Evolutionary conservation across 1,140 invertebrate species (phyloP).

Genomic region (Phymastichus coffea): DNA sequence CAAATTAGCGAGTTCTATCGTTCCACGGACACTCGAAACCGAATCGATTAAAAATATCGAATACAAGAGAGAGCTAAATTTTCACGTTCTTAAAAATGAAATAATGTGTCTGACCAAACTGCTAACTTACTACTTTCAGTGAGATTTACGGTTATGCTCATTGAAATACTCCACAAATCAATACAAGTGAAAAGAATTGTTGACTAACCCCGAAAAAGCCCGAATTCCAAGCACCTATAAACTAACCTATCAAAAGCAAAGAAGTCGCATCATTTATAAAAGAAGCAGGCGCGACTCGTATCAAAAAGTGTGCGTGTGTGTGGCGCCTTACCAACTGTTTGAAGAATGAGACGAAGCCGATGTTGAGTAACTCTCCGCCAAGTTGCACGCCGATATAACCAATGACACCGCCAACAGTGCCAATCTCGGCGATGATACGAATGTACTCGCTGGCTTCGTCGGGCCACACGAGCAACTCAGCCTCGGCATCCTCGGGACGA

Average conservation of each 20-base stretch:
- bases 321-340: conserved; percentile 79
- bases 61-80: too few species aligned
- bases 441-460: conserved; percentile 57
- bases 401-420: conserved; percentile 81
- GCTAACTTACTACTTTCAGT: neutral
- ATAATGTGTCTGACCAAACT: neutral
- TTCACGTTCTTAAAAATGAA: too few species aligned
- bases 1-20: too few species aligned
- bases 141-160: too few species aligned
- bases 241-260: too few species aligned
- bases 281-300: neutral
- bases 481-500: conserved; percentile 65
- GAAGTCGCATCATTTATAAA: too few species aligned
- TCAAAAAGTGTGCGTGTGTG: neutral
- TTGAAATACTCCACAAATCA: too few species aligned
- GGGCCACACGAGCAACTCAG: conserved; percentile 58
- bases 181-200: too few species aligned
- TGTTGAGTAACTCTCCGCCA: conserved; percentile 90
- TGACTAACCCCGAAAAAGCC: too few species aligned
- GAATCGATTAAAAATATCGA: too few species aligned
- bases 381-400: conserved; percentile 90
- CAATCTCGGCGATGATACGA: conserved; percentile 66
- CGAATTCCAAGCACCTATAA: too few species aligned
- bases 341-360: conserved; percentile 85
- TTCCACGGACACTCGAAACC: too few species aligned